phyloP scores from a whole-genome alignment of 1,140 invertebrate genomes.

The Bombus picipes region DNA sequence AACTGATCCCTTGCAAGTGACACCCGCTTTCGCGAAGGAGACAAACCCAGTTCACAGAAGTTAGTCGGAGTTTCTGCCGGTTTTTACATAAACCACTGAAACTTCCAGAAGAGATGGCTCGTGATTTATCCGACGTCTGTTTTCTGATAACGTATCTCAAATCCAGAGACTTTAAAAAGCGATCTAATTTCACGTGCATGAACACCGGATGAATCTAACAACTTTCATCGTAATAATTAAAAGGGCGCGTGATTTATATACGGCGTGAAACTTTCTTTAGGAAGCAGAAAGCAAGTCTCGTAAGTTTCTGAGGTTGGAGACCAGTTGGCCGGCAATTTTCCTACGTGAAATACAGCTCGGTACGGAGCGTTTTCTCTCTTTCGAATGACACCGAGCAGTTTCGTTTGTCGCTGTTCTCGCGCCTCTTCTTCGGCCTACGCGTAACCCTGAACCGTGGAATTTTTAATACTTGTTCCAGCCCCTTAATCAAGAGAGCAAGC shows the following conservation, averaged over 20 bases:
- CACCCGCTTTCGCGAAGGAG: slow-evolving; percentile 14
- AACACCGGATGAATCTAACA: too few species aligned
- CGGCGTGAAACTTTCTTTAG: background rate
- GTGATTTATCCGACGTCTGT: slow-evolving; percentile 28
- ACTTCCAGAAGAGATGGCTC: background rate
- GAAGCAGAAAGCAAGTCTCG: background rate
- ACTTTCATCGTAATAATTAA: too few species aligned
- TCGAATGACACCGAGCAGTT: too few species aligned
- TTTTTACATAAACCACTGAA: slow-evolving; percentile 30
- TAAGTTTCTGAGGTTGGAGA: background rate
- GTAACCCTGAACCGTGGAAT: background rate
- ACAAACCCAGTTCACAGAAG: slow-evolving; percentile 22
- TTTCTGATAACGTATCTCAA: slow-evolving; percentile 10
- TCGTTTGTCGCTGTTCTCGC: background rate
- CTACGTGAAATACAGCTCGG: background rate
- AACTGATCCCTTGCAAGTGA: background rate
- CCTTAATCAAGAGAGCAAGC: background rate
- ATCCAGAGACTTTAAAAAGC: too few species aligned
- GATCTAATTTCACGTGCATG: too few species aligned
- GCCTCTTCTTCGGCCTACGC: background rate
- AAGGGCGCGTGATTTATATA: slow-evolving; percentile 8
- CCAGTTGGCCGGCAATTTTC: background rate
- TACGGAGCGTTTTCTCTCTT: background rate
- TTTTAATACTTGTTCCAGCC: slow-evolving; percentile 7
- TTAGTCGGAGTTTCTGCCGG: slow-evolving; percentile 12